Conservation (phyloP, 2,113 vertebrate species). For the Coturnix japonica region DNA sequence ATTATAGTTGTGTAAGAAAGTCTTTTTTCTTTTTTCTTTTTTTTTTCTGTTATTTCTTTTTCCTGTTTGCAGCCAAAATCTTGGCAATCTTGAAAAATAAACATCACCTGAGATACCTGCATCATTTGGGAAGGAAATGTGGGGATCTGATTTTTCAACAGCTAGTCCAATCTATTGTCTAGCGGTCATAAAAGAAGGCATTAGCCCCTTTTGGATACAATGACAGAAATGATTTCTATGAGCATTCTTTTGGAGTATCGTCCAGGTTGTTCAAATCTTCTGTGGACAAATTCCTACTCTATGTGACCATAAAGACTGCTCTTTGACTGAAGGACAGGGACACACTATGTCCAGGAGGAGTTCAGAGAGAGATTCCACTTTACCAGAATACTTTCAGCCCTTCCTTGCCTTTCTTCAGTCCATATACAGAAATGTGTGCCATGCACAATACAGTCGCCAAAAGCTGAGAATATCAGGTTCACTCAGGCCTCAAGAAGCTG, state of each 20-base stretch:
- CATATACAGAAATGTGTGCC: background rate
- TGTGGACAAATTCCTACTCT: background rate
- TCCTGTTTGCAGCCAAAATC: background rate
- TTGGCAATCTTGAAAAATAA: background rate
- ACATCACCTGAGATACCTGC: background rate
- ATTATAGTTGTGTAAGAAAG: background rate
- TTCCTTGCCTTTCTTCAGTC: background rate
- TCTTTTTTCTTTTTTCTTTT: background rate
- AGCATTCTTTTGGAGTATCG: background rate
- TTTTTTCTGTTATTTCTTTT: background rate
- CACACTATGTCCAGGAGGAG: background rate
- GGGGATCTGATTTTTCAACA: background rate
- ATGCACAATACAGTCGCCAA: slow-evolving; percentile 73
- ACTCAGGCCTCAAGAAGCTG: slow-evolving; percentile 71
- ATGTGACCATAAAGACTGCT: background rate
- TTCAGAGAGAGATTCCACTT: background rate
- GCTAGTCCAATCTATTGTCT: background rate
- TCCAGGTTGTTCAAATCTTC: background rate
- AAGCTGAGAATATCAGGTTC: slow-evolving; percentile 72
- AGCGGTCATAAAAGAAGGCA: background rate
- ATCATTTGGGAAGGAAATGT: background rate
- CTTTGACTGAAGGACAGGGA: background rate
- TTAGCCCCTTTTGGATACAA: background rate
- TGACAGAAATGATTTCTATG: background rate
- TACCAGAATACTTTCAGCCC: background rate